Conservation (phyloP, 2,888 invertebrate genomes). For the Campoplex nolae region DNA sequence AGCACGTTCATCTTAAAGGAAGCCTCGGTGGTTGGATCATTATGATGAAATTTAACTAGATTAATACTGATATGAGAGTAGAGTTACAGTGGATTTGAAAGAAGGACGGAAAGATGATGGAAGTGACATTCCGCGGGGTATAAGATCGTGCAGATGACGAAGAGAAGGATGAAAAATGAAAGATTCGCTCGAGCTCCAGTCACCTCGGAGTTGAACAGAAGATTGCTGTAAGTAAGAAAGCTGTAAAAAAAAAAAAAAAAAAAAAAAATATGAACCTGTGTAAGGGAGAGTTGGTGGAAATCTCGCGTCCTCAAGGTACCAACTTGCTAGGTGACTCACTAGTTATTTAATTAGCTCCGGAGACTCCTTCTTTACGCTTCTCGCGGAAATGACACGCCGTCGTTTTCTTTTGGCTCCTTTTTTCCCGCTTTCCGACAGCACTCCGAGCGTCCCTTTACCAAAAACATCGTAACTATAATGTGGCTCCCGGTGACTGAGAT, state of each 20-base stretch:
- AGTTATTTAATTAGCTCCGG: conserved; percentile 83
- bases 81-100: conserved; percentile 41
- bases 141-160: conserved; percentile 23
- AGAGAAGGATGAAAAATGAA: conserved; percentile 68
- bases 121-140: conserved; percentile 4
- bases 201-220: conserved; percentile 38
- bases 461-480: conserved; percentile 18
- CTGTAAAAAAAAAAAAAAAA: conserved; percentile 10
- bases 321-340: conserved; percentile 82
- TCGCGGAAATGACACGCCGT: conserved; percentile 36
- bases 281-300: conserved; percentile 37
- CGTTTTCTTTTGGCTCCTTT: conserved; percentile 69
- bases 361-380: conserved; percentile 76
- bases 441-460: conserved; percentile 1
- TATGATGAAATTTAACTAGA: conserved; percentile 82
- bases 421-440: conserved; percentile 62
- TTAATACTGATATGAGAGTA: conserved; percentile 76
- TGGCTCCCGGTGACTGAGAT: neutral
- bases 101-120: conserved; percentile 61
- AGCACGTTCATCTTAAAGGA: conserved; percentile 14
- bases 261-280: conserved; percentile 1
- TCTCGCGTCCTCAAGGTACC: conserved; percentile 78
- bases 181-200: conserved; percentile 43
- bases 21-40: conserved; percentile 52
- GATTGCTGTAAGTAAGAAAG: conserved; percentile 27